Percentiles rank a stretch among this genome's conserved stretches.
These are phyloP conservation scores for Tragelaphus buxtoni DNA, from an alignment of 2,113 vertebrate genomes.

Conservation along the genomic window DNA sequence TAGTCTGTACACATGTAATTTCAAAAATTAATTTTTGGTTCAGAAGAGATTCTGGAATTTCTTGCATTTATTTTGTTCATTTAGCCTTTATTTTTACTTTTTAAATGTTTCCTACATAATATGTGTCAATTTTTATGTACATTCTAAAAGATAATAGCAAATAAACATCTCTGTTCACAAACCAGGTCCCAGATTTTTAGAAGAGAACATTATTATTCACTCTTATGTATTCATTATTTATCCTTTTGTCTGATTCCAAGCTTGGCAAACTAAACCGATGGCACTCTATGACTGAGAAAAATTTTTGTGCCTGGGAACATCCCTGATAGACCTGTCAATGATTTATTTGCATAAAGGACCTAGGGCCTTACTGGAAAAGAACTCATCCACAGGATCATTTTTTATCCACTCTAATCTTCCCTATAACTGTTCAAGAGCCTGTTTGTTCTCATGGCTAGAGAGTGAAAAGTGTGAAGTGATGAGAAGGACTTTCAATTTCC, in stretches of 20 bases:
- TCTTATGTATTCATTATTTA: not conserved
- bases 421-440: not conserved
- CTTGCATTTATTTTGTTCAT: not conserved
- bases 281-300: not conserved
- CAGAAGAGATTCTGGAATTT: not conserved
- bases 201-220: not conserved
- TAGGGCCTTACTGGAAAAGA: not conserved
- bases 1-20: not conserved
- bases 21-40: not conserved
- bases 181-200: not conserved
- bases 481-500: constrained; percentile 47
- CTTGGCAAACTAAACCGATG: not conserved
- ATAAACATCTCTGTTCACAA: not conserved
- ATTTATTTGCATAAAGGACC: not conserved
- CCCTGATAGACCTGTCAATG: not conserved
- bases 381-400: not conserved
- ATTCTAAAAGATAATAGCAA: not conserved
- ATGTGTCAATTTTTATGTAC: not conserved
- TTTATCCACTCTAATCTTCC: constrained; percentile 8
- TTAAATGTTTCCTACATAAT: not conserved
- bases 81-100: not conserved
- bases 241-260: not conserved
- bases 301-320: not conserved
- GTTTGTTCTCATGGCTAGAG: constrained; percentile 23
- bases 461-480: constrained; percentile 47